Conservation (phyloP, 1,140 invertebrate species). For the Ceratoteleas bidentatus region DNA sequence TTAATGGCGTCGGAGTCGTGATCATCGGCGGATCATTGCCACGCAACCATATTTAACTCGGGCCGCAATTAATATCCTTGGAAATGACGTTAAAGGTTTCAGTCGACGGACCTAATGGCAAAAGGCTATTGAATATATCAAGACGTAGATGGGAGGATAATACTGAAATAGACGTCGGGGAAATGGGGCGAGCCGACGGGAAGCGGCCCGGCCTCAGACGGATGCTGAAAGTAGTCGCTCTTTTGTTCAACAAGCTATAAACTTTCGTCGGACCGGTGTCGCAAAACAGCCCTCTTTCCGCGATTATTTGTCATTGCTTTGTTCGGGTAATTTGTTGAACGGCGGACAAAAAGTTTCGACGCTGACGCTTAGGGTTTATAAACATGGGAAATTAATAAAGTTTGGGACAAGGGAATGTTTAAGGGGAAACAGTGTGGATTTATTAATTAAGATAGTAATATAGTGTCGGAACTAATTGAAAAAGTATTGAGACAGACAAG, state of each 20-base stretch:
- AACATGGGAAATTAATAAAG: no score
- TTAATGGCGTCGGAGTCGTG: slow-evolving; percentile 10
- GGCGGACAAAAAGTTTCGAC: no score
- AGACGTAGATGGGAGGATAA: slow-evolving; percentile 48
- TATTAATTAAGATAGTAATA: no score
- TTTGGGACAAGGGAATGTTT: no score
- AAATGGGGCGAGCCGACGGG: slow-evolving; percentile 43
- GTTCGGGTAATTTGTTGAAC: slow-evolving; percentile 24
- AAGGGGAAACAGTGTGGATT: no score
- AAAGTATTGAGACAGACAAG: no score
- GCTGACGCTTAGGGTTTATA: no score
- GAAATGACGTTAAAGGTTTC: slow-evolving; percentile 39
- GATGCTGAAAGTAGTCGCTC: slow-evolving; percentile 31
- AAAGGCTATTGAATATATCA: slow-evolving; percentile 51
- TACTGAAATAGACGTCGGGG: slow-evolving; percentile 50
- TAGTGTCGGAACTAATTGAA: no score
- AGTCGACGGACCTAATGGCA: slow-evolving; percentile 40
- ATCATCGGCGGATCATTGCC: slow-evolving; percentile 24
- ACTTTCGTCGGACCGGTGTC: slow-evolving; percentile 34
- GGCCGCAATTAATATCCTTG: slow-evolving; percentile 31
- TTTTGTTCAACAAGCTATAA: slow-evolving; percentile 57
- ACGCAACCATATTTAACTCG: slow-evolving; percentile 13
- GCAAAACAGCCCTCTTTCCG: slow-evolving; percentile 30
- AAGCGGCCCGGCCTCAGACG: no score
- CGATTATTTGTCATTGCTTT: slow-evolving; percentile 39